phyloP scores from a whole-genome alignment of 1,140 invertebrate species.

The Galendromus occidentalis region DNA sequence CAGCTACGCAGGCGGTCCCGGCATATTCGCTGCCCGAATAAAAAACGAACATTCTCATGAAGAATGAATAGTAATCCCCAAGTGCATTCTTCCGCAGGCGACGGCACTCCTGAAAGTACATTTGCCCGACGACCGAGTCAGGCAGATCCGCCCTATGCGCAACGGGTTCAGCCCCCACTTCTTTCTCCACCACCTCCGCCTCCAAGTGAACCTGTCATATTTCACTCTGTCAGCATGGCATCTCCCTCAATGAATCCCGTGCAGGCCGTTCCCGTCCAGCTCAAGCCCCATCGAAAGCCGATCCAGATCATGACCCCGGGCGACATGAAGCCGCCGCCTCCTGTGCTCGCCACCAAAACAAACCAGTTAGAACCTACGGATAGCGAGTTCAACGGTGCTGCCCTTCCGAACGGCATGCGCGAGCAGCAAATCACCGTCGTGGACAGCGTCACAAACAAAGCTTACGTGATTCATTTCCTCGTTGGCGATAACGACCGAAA shows the following conservation, averaged over 20 bases:
- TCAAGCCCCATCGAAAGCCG: no score
- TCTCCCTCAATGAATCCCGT: no score
- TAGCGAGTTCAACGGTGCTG: not conserved
- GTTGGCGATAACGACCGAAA: not conserved
- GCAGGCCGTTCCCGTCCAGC: no score
- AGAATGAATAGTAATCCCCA: no score
- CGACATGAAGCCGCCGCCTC: no score
- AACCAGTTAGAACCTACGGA: not conserved
- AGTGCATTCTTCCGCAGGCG: not conserved
- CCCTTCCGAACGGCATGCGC: not conserved
- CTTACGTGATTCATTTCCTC: conserved; percentile 7
- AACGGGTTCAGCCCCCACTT: not conserved
- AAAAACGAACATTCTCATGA: no score
- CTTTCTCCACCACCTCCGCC: not conserved
- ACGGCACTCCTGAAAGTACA: not conserved
- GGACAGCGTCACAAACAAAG: not conserved
- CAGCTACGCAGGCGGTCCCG: no score
- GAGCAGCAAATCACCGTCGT: conserved; percentile 8
- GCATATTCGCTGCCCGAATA: no score
- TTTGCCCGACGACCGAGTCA: not conserved
- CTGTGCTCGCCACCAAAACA: no score
- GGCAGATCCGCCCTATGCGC: not conserved
- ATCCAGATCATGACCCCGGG: no score
- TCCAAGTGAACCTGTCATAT: no score
- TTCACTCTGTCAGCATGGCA: no score